Percentiles rank a stretch among this genome's conserved stretches.
Evolutionary conservation across 23 tunicate species (phyloP).

Genomic region (Trididemnum nubilum): DNA sequence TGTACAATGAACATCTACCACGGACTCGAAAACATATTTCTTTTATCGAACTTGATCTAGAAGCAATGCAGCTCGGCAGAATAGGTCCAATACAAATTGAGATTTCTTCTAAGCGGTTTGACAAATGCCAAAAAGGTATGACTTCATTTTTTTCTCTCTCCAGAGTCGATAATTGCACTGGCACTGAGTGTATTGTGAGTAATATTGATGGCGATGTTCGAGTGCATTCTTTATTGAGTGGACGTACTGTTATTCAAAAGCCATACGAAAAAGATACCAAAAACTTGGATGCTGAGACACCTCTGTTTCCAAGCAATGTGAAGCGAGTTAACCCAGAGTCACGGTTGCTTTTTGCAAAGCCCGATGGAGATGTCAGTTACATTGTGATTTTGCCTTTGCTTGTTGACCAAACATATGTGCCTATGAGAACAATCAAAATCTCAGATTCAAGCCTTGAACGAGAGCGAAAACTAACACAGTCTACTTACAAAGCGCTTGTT

Average conservation of each 20-base stretch:
- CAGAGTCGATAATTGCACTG: conserved; percentile 20
- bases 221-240: conserved; percentile 57
- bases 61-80: conserved; percentile 36
- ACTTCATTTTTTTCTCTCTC: conserved; percentile 45
- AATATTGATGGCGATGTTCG: conserved; percentile 43
- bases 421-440: conserved; percentile 9
- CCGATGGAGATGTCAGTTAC: conserved; percentile 43
- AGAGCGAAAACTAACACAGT: not conserved
- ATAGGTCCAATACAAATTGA: conserved; percentile 43
- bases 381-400: conserved; percentile 17
- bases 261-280: conserved; percentile 3
- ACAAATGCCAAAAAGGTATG: conserved; percentile 21
- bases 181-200: conserved; percentile 63
- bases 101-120: conserved; percentile 28
- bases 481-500: conserved; percentile 11
- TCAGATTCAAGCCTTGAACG: conserved; percentile 2
- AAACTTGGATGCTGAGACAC: not conserved
- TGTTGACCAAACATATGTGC: not conserved
- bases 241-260: conserved; percentile 36
- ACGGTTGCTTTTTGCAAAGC: conserved; percentile 31
- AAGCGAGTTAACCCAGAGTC: conserved; percentile 20
- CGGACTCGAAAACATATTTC: conserved; percentile 60
- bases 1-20: conserved; percentile 65
- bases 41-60: conserved; percentile 48
- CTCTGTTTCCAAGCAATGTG: conserved; percentile 9